phyloP scores from a whole-genome alignment of 37 sponge, comb jelly and placozoan species.

The Ephydatia muelleri region DNA sequence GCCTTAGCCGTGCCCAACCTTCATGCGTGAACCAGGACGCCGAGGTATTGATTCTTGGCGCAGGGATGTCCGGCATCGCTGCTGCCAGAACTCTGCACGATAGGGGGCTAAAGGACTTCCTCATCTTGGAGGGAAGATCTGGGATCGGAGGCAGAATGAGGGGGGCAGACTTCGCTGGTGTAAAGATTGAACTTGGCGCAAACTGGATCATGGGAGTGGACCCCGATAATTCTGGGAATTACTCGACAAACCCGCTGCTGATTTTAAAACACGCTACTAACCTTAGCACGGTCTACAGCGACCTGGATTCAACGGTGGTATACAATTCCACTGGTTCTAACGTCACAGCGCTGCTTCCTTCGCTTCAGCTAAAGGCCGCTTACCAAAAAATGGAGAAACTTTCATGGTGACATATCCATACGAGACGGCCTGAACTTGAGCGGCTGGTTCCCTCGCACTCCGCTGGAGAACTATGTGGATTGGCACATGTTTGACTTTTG shows the following conservation, averaged over 20 bases:
- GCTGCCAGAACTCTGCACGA: background rate
- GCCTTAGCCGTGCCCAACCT: background rate
- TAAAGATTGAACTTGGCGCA: conserved; percentile 43
- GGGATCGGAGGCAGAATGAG: background rate
- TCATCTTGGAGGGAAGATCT: background rate
- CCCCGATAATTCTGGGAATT: background rate
- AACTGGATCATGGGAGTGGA: conserved; percentile 60
- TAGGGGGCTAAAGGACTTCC: background rate
- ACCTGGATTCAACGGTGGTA: background rate
- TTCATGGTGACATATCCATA: background rate
- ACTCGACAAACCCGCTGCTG: background rate
- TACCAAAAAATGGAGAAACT: background rate
- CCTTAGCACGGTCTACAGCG: background rate
- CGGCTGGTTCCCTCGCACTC: conserved; percentile 36
- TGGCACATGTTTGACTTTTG: conserved; percentile 40
- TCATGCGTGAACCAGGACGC: background rate
- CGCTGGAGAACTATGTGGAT: conserved; percentile 31
- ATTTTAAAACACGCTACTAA: background rate
- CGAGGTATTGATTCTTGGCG: background rate
- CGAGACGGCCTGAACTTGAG: background rate
- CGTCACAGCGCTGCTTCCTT: background rate
- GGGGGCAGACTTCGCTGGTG: background rate
- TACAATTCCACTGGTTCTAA: background rate
- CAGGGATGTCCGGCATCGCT: background rate
- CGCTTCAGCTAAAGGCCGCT: background rate